Percentiles rank a stretch among this genome's conserved stretches.
phyloP scores from a whole-genome alignment of 2,888 invertebrate genomes.

The Drosophila rellima region DNA sequence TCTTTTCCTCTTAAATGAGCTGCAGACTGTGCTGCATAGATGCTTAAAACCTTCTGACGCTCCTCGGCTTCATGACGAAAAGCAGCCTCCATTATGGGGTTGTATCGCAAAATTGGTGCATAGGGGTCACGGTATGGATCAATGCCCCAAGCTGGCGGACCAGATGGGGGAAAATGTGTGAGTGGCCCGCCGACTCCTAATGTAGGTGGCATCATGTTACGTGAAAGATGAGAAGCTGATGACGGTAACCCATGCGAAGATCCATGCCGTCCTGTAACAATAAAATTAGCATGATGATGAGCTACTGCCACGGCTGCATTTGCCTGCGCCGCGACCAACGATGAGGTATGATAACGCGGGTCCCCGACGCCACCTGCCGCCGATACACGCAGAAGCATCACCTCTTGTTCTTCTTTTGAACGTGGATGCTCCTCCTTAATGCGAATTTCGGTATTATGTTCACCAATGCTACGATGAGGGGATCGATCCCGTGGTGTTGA shows the following conservation, averaged over 20 bases:
- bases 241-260: constrained; percentile 85
- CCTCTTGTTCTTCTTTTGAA: constrained; percentile 86
- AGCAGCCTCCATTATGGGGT: constrained; percentile 92
- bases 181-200: constrained; percentile 86
- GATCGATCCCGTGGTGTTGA: constrained; percentile 88
- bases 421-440: constrained; percentile 89
- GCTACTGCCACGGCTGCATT: constrained; percentile 83
- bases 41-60: constrained; percentile 91
- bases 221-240: constrained; percentile 86
- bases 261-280: constrained; percentile 86
- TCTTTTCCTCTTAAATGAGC: constrained; percentile 85
- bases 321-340: constrained; percentile 85
- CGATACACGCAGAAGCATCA: constrained; percentile 85
- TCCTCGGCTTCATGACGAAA: constrained; percentile 92
- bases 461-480: constrained; percentile 90
- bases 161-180: constrained; percentile 88
- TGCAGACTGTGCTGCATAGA: constrained; percentile 88
- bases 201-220: constrained; percentile 87
- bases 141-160: constrained; percentile 87
- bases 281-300: constrained; percentile 86
- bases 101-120: constrained; percentile 90
- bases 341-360: constrained; percentile 87
- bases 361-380: constrained; percentile 83
- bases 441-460: constrained; percentile 80
- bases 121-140: constrained; percentile 91